These are phyloP conservation scores for Aleiodes sp. DNA, from an alignment of 1,140 invertebrate species.

Conservation along the genomic window DNA sequence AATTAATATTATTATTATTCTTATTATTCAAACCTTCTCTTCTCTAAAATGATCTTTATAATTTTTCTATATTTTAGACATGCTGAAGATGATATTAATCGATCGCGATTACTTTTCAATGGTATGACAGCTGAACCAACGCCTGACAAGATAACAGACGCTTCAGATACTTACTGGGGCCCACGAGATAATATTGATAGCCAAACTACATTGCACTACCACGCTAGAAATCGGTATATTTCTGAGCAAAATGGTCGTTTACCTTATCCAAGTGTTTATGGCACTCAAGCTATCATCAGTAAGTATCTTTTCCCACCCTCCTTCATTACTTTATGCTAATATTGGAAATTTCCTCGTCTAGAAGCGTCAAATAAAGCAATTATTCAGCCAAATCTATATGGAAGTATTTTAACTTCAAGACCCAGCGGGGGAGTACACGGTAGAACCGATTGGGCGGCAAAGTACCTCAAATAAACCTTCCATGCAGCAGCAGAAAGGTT, in stretches of 20 bases:
- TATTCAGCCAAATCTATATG: slow-evolving; percentile 54
- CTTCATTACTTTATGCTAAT: background rate
- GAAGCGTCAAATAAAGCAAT: slow-evolving; percentile 53
- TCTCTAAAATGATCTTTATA: background rate
- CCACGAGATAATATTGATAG: slow-evolving; percentile 52
- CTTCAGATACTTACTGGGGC: slow-evolving; percentile 52
- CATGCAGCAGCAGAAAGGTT: background rate
- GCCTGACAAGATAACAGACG: slow-evolving; percentile 48
- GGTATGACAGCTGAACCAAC: slow-evolving; percentile 41
- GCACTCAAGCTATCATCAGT: slow-evolving; percentile 51
- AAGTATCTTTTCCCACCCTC: slow-evolving; percentile 28
- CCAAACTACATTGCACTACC: slow-evolving; percentile 71
- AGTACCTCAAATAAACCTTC: slow-evolving; percentile 63
- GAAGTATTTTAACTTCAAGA: slow-evolving; percentile 57
- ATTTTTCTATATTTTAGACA: slow-evolving; percentile 48
- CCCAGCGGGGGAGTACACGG: slow-evolving; percentile 64
- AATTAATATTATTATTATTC: background rate
- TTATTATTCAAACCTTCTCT: background rate
- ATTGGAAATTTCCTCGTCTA: slow-evolving; percentile 26
- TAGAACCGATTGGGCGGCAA: slow-evolving; percentile 72
- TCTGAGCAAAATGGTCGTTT: slow-evolving; percentile 65
- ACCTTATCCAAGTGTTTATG: slow-evolving; percentile 58
- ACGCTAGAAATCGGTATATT: slow-evolving; percentile 70
- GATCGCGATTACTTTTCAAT: slow-evolving; percentile 46
- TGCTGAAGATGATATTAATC: slow-evolving; percentile 47